phyloP scores from a whole-genome alignment of 2,797 vertebrate genomes.

The Sitta carolinensis region DNA sequence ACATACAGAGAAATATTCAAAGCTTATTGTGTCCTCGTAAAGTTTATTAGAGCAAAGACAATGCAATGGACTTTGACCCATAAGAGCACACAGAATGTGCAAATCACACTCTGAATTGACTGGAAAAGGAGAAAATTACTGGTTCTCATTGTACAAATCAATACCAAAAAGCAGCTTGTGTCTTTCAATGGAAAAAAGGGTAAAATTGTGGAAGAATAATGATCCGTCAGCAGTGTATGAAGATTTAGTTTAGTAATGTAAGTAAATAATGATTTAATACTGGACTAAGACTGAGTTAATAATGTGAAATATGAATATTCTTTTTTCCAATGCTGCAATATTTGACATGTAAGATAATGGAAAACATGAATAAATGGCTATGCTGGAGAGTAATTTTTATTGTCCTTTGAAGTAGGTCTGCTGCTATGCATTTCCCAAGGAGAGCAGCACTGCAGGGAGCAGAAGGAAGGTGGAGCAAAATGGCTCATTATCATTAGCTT shows the following conservation, averaged over 20 bases:
- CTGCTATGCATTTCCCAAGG: neutral
- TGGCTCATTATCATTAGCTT: neutral
- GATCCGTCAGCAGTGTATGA: neutral
- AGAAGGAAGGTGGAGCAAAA: neutral
- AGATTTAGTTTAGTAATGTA: neutral
- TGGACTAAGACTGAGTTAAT: neutral
- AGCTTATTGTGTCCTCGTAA: neutral
- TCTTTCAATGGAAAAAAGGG: neutral
- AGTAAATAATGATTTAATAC: neutral
- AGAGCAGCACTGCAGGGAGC: neutral
- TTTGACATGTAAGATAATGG: neutral
- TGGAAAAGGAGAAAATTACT: neutral
- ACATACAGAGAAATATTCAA: neutral
- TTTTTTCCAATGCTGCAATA: neutral
- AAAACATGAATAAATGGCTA: neutral
- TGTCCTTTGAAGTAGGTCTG: neutral
- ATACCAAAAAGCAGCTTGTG: neutral
- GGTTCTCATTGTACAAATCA: neutral
- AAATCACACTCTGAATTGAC: neutral
- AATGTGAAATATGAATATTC: neutral
- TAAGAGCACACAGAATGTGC: neutral
- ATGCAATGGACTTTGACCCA: neutral
- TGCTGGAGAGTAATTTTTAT: neutral
- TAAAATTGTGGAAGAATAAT: neutral
- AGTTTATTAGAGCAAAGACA: neutral